Evolutionary conservation across 2,113 vertebrate species (phyloP), one percentile per base, ranked within the genome.

Genomic region (Salvelinus alpinus): DNA sequence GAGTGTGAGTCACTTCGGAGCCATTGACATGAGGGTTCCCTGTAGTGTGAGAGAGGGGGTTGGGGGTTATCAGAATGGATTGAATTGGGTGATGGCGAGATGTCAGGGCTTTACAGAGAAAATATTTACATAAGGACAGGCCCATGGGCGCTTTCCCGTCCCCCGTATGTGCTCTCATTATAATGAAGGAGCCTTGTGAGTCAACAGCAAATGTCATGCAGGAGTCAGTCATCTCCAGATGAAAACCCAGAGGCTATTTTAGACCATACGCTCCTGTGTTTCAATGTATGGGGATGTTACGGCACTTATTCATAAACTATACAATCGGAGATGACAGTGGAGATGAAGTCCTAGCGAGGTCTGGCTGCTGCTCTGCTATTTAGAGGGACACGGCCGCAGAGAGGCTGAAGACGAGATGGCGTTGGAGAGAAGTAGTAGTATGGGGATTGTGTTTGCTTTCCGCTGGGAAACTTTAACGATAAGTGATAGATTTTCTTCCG

Each of bases 171-270:
- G 81, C 77, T 83, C 84, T 88, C 84, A 86, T 92, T 92, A 91
- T 86, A 91, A 88, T 80, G 85, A 90, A 89, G 87, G 84, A 88
- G 83, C 72, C 85, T 81, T 87, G 84, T 92, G 90, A 91, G 87
- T 91, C 90, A 91, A 92, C 87, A 84, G 22, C 75, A 78, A 78
- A 59, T 67, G 77, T 83, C 84, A 85, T 84, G 77, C 82, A 80
- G 85, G 85, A 92, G 88, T 90, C 86, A 90, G 84, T 74, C 66
- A 70, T 80, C 82, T 82, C 74, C 85, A 72, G 73, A 84, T 85
- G 87, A 74, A 77, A 22, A 84, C 82, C 84, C 77, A 82, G 66
- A 78, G 70, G 70, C 82, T 87, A 84, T 89, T 92, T 91, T 82
- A 85, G 76, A 83, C 75, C 38, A 64, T 77, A 78, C 88, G 88